phyloP scores from a whole-genome alignment of 2,797 vertebrate species.

The Oreortyx pictus region DNA sequence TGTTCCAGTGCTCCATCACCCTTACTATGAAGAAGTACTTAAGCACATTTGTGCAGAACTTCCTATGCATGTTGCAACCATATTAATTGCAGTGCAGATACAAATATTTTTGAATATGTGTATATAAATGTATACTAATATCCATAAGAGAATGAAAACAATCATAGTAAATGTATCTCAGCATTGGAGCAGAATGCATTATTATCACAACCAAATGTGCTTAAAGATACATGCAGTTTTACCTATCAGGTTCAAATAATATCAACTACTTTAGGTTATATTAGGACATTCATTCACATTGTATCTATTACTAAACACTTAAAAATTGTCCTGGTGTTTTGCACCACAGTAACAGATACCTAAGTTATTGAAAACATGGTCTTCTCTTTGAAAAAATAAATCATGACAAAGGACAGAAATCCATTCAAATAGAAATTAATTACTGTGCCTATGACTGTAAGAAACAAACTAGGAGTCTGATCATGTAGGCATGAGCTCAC shows the following conservation, averaged over 20 bases:
- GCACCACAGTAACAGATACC: not conserved
- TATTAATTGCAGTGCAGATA: not conserved
- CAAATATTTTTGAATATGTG: too few relatives aligned
- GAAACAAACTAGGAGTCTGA: not conserved
- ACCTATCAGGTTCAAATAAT: not conserved
- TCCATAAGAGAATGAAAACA: not conserved
- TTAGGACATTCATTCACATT: not conserved
- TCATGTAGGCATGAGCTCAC: not conserved
- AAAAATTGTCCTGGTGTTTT: not conserved
- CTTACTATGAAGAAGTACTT: too few relatives aligned
- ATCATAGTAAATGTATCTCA: not conserved
- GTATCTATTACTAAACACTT: not conserved
- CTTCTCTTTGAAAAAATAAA: not conserved
- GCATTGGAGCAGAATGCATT: not conserved
- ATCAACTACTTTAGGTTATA: not conserved
- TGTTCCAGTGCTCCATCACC: too few relatives aligned
- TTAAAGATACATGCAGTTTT: not conserved
- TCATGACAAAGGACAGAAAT: not conserved
- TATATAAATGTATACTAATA: not conserved
- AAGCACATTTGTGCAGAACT: too few relatives aligned
- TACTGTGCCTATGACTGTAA: not conserved
- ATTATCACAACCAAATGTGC: not conserved
- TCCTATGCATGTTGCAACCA: not conserved
- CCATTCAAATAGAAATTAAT: not conserved
- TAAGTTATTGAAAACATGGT: not conserved